phyloP scores from a whole-genome alignment of 2,888 invertebrate genomes.

The Camponotus fellah region DNA sequence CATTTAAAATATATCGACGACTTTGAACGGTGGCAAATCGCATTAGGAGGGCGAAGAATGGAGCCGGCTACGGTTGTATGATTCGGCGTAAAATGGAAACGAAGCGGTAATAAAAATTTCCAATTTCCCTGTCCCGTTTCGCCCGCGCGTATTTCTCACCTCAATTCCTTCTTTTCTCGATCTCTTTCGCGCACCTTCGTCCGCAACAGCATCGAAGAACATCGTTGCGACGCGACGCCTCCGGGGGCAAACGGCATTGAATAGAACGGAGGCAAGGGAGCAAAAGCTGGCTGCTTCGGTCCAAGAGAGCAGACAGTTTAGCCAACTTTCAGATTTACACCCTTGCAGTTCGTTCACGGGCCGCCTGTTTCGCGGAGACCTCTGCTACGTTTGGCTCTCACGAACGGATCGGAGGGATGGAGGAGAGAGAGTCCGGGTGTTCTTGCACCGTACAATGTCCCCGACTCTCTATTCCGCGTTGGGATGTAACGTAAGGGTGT shows the following conservation, averaged over 20 bases:
- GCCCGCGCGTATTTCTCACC: slow-evolving; percentile 47
- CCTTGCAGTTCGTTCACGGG: slow-evolving; percentile 81
- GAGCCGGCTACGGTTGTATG: slow-evolving; percentile 53
- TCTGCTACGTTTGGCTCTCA: slow-evolving; percentile 63
- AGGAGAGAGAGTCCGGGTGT: slow-evolving; percentile 36
- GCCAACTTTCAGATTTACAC: slow-evolving; percentile 84
- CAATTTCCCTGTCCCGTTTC: slow-evolving; percentile 72
- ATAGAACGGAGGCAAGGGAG: slow-evolving; percentile 68
- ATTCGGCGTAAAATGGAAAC: slow-evolving; percentile 77
- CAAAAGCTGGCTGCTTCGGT: slow-evolving; percentile 69
- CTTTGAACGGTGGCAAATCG: slow-evolving; percentile 59
- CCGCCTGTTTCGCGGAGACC: slow-evolving; percentile 77
- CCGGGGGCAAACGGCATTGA: slow-evolving; percentile 70
- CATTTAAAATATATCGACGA: slow-evolving; percentile 22
- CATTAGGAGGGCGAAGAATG: slow-evolving; percentile 70
- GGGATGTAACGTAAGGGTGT: slow-evolving; percentile 22
- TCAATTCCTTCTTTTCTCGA: slow-evolving; percentile 32
- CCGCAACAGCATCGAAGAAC: slow-evolving; percentile 55
- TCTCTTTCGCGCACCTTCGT: slow-evolving; percentile 28
- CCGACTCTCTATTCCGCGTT: slow-evolving; percentile 44
- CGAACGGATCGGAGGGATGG: slow-evolving; percentile 24
- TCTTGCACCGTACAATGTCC: slow-evolving; percentile 64
- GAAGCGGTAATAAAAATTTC: slow-evolving; percentile 77
- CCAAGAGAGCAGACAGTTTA: slow-evolving; percentile 79
- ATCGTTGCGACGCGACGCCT: slow-evolving; percentile 70